Base-by-base conservation (phyloP, 2,113 vertebrate species). In the Glaucidium brasilianum region DNA sequence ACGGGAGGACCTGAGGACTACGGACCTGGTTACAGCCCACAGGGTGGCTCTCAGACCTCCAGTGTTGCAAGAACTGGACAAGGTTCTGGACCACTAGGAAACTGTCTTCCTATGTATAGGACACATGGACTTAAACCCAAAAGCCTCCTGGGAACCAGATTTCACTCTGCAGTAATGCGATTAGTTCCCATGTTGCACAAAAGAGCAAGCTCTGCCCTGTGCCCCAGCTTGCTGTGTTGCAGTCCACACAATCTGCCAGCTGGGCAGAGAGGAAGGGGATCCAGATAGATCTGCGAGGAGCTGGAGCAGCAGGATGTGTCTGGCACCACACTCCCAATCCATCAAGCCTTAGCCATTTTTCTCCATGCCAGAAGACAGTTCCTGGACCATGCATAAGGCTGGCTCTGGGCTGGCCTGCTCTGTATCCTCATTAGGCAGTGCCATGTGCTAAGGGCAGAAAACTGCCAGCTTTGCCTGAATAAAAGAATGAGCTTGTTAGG, bases 311-410 rank as follows among this genome's bases (percentile, higher is more conserved):
- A 97, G 81, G 85, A 95, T 91, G 41, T 88, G 86, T 87, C 92
- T 96, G 97, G 96, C 92, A 94, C 34, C 43, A 37, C 0, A 1
- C 41, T 97, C 47, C 45, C 71, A 85, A 73, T 30, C 77, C 91
- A 96, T 96, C 94, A 95, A 91, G 95, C 84, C 84, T 96, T 58
- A 83, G 62, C 81, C 91, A 84, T 89, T 97, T 97, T 91, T 64
- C 50, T 82, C 62, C 55, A 66, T 94, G 94, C 95, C 94, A 95
- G 80, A 77, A 91, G 86, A 90, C 5, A 2, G 49, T 85, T 95
- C 50, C 74, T 76, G 81, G 80, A 62, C 55, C 41, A 73, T 76
- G 62, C 77, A 85, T 74, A 83, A 69, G 59, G 37, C 66, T 94
- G 94, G 77, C 74, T 82, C 62, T 72, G 62, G 89, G 45, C 47